A percentile compares a stretch with the other conserved stretches of the same genome.
Evolutionary conservation across 2,113 vertebrate genomes (phyloP).

Genomic region (Austrofundulus limnaeus): DNA sequence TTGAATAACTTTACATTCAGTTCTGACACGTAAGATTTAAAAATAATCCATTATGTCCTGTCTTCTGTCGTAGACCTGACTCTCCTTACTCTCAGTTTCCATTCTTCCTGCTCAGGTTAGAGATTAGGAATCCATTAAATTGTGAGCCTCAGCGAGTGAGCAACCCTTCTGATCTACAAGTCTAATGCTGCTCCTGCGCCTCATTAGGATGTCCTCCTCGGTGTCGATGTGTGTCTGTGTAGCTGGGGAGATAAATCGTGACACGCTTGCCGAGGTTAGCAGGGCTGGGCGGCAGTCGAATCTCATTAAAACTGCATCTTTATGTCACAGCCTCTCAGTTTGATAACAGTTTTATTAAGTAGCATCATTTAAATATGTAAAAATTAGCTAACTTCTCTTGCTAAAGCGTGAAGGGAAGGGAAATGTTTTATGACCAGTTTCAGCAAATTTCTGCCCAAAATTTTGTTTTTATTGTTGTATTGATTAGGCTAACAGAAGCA

Average conservation of each 20-base stretch:
- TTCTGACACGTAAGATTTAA: background rate
- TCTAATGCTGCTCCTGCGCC: slow-evolving; percentile 34
- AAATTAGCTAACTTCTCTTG: too few relatives aligned
- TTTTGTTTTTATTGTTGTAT: too few relatives aligned
- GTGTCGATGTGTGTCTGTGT: slow-evolving; percentile 9
- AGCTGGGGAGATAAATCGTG: slow-evolving; percentile 10
- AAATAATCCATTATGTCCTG: slow-evolving; percentile 26
- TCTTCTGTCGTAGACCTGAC: background rate
- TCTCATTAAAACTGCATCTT: slow-evolving; percentile 29
- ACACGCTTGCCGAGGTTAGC: slow-evolving; percentile 45
- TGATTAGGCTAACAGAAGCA: too few relatives aligned
- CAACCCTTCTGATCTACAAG: slow-evolving; percentile 33
- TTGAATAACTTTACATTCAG: slow-evolving; percentile 21
- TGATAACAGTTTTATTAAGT: background rate
- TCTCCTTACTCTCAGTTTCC: background rate
- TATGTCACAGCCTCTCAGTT: background rate
- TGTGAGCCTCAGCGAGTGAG: slow-evolving; percentile 30
- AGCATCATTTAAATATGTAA: background rate
- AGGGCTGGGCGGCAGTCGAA: background rate
- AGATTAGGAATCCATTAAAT: slow-evolving; percentile 33
- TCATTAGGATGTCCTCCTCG: slow-evolving; percentile 27
- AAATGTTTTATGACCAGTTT: too few relatives aligned
- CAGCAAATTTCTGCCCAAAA: background rate
- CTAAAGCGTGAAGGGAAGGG: background rate
- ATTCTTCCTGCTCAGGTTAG: slow-evolving; percentile 11